Percentiles rank a stretch among this genome's conserved stretches.
Evolutionary conservation across 2,113 vertebrate genomes (phyloP).

Genomic region (Passer domesticus): DNA sequence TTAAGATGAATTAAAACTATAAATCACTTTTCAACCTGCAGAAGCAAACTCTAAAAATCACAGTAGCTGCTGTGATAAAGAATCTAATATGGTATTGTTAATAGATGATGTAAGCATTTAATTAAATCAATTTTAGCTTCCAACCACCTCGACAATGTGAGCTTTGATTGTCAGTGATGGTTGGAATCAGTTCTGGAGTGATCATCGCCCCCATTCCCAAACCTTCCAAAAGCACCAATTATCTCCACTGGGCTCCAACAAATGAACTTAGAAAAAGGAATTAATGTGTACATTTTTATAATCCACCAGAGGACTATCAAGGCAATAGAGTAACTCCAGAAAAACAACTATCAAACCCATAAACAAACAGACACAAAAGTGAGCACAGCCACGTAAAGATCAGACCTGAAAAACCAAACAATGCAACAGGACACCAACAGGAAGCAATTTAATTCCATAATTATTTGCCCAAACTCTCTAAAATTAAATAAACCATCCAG

Average conservation of each 20-base stretch:
- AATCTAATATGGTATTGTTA: not conserved
- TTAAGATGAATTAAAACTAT: slow-evolving; percentile 60
- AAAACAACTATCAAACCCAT: not conserved
- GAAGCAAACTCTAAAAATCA: not conserved
- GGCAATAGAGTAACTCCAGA: not conserved
- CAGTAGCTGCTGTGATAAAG: not conserved
- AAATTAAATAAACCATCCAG: slow-evolving; percentile 46
- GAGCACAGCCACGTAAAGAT: slow-evolving; percentile 20
- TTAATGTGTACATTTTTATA: not conserved
- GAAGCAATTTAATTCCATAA: slow-evolving; percentile 60
- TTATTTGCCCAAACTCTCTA: slow-evolving; percentile 55
- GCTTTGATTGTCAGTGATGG: not conserved
- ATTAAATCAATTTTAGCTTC: slow-evolving; percentile 5
- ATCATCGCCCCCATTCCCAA: not conserved
- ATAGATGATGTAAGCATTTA: not conserved
- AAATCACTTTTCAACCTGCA: slow-evolving; percentile 44
- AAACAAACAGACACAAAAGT: not conserved
- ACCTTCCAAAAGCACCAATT: not conserved
- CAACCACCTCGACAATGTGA: not conserved
- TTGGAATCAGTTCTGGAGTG: not conserved
- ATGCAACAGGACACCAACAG: slow-evolving; percentile 24
- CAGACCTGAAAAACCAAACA: slow-evolving; percentile 36
- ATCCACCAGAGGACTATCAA: slow-evolving; percentile 16
- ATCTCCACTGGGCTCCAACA: not conserved
- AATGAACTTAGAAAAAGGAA: not conserved